These are phyloP conservation scores for Oplegnathus fasciatus DNA, from an alignment of 2,113 vertebrate species.

Conservation along the genomic window DNA sequence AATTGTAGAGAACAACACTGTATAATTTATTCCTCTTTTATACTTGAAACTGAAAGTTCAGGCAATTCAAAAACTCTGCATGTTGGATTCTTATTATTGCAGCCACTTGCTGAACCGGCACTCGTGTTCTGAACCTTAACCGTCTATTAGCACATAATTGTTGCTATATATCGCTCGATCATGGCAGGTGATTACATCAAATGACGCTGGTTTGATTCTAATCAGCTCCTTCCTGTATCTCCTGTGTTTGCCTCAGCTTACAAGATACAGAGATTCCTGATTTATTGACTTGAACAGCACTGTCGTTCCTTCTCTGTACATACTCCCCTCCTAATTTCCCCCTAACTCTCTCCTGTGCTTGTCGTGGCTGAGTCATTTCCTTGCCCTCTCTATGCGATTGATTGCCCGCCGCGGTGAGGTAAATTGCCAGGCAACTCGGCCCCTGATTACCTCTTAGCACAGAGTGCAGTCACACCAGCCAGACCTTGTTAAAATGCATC, in stretches of 20 bases:
- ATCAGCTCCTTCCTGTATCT: constrained; percentile 60
- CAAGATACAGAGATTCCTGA: constrained; percentile 56
- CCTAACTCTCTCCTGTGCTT: constrained; percentile 70
- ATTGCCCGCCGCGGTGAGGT: constrained; percentile 85
- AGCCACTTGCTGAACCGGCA: constrained; percentile 22
- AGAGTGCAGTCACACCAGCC: constrained; percentile 80
- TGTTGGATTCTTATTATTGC: constrained; percentile 36
- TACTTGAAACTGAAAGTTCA: constrained; percentile 35
- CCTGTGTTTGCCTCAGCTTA: constrained; percentile 49
- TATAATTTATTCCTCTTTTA: constrained; percentile 27
- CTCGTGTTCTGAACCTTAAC: constrained; percentile 22
- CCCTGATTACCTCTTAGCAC: constrained; percentile 88
- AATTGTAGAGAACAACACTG: constrained; percentile 36
- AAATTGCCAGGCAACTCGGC: constrained; percentile 84
- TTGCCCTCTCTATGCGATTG: constrained; percentile 83
- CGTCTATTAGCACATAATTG: constrained; percentile 48
- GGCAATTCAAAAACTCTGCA: constrained; percentile 13
- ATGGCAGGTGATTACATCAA: constrained; percentile 66
- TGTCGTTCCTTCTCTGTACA: constrained; percentile 64
- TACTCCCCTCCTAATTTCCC: constrained; percentile 72
- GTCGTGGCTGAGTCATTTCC: constrained; percentile 85
- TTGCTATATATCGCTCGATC: constrained; percentile 41
- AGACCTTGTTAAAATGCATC: constrained; percentile 84
- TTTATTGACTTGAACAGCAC: constrained; percentile 72
- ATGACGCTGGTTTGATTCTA: constrained; percentile 48